These are phyloP conservation scores for Nibea albiflora DNA, from an alignment of 2,113 vertebrate species.

Conservation along the genomic window DNA sequence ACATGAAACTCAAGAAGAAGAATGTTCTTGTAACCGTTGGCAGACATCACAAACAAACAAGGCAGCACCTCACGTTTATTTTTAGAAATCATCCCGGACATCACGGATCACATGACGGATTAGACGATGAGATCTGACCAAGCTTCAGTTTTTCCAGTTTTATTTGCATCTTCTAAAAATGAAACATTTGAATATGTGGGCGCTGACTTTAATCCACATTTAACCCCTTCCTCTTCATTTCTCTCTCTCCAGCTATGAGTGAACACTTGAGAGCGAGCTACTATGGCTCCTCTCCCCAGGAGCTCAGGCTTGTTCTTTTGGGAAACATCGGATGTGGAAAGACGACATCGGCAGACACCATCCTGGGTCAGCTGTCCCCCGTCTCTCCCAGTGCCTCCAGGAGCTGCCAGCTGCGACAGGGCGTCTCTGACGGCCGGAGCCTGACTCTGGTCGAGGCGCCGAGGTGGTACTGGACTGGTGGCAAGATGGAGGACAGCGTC, in stretches of 20 bases:
- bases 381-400: constrained; percentile 22
- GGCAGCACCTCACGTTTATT: not conserved
- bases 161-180: not conserved
- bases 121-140: not conserved
- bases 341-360: constrained; percentile 79
- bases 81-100: not conserved
- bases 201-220: not conserved
- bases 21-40: not conserved
- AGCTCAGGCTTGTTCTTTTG: constrained; percentile 79
- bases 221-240: not conserved
- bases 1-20: not conserved
- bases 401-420: constrained; percentile 68
- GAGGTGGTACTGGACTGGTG: constrained; percentile 83
- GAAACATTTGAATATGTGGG: not conserved
- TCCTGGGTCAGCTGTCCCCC: constrained; percentile 68
- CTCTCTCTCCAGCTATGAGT: constrained; percentile 66
- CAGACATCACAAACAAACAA: not conserved
- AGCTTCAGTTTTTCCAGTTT: not conserved
- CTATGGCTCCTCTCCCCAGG: constrained; percentile 8
- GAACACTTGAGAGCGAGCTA: constrained; percentile 11
- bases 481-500: constrained; percentile 72
- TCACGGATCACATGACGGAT: not conserved
- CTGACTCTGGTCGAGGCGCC: constrained; percentile 81
- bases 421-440: constrained; percentile 61
- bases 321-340: constrained; percentile 85